Evolutionary conservation across 2,797 vertebrate genomes (phyloP).

Genomic region (Oreochromis mossambicus): DNA sequence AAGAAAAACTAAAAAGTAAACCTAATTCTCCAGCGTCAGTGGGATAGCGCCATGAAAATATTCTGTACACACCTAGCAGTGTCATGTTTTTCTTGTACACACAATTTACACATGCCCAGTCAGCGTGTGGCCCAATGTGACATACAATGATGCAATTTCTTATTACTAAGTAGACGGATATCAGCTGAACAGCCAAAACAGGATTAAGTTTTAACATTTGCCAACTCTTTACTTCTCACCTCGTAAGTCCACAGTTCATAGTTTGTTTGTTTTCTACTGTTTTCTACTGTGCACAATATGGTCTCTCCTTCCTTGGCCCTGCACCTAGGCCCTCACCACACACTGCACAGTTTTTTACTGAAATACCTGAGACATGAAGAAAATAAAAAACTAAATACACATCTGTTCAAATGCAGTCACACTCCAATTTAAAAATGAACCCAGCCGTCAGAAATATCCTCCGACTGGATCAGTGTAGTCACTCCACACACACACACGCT

Average conservation of each 20-base stretch:
- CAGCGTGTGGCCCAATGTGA: not conserved
- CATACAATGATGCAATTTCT: not conserved
- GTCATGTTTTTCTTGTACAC: not conserved
- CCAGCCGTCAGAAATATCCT: not conserved
- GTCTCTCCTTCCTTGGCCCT: not conserved
- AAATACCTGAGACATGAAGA: not conserved
- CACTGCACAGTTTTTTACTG: not conserved
- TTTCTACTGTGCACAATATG: not conserved
- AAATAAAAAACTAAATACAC: not conserved
- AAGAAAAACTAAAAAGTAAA: not conserved
- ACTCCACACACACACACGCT: rapidly evolving
- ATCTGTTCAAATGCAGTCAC: not conserved
- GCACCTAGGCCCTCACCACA: not conserved
- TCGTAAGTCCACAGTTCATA: not conserved
- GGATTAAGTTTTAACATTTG: not conserved
- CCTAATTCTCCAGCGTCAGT: not conserved
- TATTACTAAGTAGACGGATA: not conserved
- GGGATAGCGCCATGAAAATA: not conserved
- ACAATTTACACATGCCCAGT: not conserved
- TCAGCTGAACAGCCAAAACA: not conserved
- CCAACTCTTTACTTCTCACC: not conserved
- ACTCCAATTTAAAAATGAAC: not conserved
- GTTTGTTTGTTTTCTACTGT: not conserved
- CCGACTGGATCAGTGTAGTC: not conserved
- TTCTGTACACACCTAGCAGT: not conserved